phyloP scores from a whole-genome alignment of 2,797 vertebrate species.

The Halcyon badia region DNA sequence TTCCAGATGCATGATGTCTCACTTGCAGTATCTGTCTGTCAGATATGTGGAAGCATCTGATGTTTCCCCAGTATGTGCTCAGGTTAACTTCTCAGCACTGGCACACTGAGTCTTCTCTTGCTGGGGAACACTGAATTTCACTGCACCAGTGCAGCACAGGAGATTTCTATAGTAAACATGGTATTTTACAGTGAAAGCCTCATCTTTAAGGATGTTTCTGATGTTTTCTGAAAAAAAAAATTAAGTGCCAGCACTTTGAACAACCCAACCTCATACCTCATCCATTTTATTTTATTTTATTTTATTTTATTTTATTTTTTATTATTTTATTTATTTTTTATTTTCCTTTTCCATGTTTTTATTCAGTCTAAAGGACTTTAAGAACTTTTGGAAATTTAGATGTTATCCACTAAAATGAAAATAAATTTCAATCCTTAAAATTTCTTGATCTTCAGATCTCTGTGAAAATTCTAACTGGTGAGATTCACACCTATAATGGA shows the following conservation, averaged over 20 bases:
- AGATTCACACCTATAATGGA: neutral
- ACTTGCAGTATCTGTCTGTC: neutral
- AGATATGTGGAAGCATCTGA: neutral
- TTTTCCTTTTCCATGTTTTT: neutral
- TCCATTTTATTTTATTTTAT: neutral
- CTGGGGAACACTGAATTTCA: neutral
- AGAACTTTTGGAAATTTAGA: neutral
- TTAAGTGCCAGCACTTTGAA: neutral
- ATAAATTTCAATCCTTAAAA: neutral
- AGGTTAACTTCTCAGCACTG: neutral
- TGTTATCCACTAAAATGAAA: neutral
- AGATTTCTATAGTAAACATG: neutral
- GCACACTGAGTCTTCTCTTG: neutral
- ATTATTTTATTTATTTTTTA: neutral
- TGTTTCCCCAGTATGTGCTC: accelerated
- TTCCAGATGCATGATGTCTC: neutral
- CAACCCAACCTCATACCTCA: too few species aligned
- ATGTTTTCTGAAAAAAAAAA: neutral
- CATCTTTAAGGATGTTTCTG: neutral
- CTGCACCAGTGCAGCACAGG: neutral
- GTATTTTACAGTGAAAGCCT: neutral
- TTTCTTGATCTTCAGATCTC: neutral
- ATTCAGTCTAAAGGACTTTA: neutral
- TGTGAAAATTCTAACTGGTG: neutral
- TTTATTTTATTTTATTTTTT: neutral